Conservation (phyloP, 2,113 vertebrate genomes). For the Picathartes gymnocephalus region DNA sequence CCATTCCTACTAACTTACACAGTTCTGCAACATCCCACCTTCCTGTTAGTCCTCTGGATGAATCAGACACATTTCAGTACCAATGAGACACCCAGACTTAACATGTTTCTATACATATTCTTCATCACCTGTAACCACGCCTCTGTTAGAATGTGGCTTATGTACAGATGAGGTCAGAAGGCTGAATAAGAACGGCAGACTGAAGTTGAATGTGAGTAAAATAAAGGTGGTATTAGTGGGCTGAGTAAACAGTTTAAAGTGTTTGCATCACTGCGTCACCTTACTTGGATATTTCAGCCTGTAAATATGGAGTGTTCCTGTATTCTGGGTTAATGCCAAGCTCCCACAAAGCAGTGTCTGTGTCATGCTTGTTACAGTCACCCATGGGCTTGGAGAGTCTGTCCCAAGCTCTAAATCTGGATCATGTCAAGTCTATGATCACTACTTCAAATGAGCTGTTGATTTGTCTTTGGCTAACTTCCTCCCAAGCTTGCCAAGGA, state of each 20-base stretch:
- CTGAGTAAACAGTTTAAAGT: not conserved
- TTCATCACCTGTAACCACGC: not conserved
- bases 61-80: not conserved
- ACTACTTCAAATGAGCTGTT: not conserved
- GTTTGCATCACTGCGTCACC: not conserved
- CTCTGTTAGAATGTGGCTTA: not conserved
- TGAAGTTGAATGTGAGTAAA: not conserved
- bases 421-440: not conserved
- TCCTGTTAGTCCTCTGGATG: not conserved
- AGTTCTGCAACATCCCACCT: not conserved
- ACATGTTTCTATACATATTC: not conserved
- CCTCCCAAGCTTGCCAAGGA: not conserved
- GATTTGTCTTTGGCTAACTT: not conserved
- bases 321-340: not conserved
- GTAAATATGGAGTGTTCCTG: not conserved
- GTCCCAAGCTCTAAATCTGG: not conserved
- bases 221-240: not conserved
- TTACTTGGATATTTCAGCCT: not conserved
- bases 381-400: not conserved
- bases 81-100: not conserved
- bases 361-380: not conserved
- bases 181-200: not conserved
- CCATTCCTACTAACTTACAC: not conserved
- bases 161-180: not conserved
- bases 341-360: not conserved